Base-by-base conservation (phyloP, 2,888 invertebrate genomes). In the Ferdinandea cuprea region DNA sequence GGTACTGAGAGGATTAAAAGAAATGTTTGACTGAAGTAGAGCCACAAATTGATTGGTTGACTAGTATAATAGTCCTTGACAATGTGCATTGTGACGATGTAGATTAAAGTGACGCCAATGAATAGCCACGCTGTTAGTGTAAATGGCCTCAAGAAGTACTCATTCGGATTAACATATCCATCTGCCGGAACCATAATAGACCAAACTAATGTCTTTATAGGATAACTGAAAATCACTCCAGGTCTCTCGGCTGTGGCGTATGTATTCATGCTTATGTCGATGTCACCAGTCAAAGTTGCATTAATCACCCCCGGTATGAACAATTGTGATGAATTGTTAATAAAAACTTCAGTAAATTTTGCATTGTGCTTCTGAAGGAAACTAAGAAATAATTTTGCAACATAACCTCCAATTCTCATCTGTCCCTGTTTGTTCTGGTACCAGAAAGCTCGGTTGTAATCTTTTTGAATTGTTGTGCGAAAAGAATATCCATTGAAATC, bases 361-460 rank as follows among this genome's bases (percentile, higher is more conserved):
- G 73, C 79, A 37, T 79, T 79, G 32, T 73, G 73, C 17, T 42
- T 58, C 11, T 15, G 25, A 3, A 79, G n/a, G 19, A 79, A 65
- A 1, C 13, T 30, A 5, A 73, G 19, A 17, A 46, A 73, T 9
- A 73, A 13, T 13, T 61, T 28, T 15, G 15, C 66, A 11, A 46
- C 42, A 8, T 21, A 66, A 9, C 79, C 79, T 17, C 73, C 79
- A 4, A 79, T 21, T 21, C 3, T 11, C 6, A 13, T n/a, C 0
- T 8, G 1, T 2, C 61, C 61, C 0, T 48, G 9, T 8, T 37
- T 32, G 2, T 44, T 5, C 6, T 8, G 19, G n/a, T 73, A 79
- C 73, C 72, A 54, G 25, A 73, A 73, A 1, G 30, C 52, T 25
- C 73, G 28, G 0, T 66, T 58, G n/a, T 61, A 13, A n/a, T 79